A percentile compares a stretch with the other conserved stretches of the same genome.
phyloP scores from a whole-genome alignment of 2,888 invertebrate genomes.

The Sphecodes monilicornis region DNA sequence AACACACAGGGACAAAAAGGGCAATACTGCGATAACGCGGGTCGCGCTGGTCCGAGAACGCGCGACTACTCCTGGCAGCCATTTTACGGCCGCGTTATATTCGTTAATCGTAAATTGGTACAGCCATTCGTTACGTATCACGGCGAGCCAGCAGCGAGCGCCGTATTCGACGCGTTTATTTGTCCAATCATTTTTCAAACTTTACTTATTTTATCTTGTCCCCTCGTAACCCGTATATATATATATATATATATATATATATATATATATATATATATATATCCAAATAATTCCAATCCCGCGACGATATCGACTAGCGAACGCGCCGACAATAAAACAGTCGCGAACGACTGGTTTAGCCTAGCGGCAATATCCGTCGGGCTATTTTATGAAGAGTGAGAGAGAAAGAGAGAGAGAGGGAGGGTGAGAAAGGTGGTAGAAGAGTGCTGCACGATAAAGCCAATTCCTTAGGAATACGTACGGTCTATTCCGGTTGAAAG shows the following conservation, averaged over 20 bases:
- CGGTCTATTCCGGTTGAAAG: slow-evolving; percentile 43
- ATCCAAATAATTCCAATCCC: slow-evolving; percentile 5
- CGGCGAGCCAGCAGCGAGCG: slow-evolving; percentile 7
- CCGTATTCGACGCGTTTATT: slow-evolving; percentile 25
- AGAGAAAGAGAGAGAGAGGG: background rate
- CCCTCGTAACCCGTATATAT: background rate
- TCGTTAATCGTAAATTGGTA: slow-evolving; percentile 37
- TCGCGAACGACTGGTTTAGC: background rate
- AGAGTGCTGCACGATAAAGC: slow-evolving; percentile 7
- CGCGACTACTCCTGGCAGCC: background rate
- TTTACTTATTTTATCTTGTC: slow-evolving; percentile 19
- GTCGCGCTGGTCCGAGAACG: background rate
- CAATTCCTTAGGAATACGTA: slow-evolving; percentile 31
- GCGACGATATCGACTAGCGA: slow-evolving; percentile 4
- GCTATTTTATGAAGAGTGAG: background rate
- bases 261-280: too few species aligned
- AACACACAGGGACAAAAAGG: background rate
- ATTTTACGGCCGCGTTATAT: slow-evolving; percentile 26
- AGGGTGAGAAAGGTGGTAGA: background rate
- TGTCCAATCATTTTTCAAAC: slow-evolving; percentile 22
- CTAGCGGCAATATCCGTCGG: background rate
- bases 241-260: too few species aligned
- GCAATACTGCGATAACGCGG: background rate
- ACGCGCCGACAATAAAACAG: slow-evolving; percentile 3
- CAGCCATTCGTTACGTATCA: slow-evolving; percentile 14